These are phyloP conservation scores for Macrobrachium nipponense DNA, from an alignment of 1,140 invertebrate genomes.

Conservation along the genomic window DNA sequence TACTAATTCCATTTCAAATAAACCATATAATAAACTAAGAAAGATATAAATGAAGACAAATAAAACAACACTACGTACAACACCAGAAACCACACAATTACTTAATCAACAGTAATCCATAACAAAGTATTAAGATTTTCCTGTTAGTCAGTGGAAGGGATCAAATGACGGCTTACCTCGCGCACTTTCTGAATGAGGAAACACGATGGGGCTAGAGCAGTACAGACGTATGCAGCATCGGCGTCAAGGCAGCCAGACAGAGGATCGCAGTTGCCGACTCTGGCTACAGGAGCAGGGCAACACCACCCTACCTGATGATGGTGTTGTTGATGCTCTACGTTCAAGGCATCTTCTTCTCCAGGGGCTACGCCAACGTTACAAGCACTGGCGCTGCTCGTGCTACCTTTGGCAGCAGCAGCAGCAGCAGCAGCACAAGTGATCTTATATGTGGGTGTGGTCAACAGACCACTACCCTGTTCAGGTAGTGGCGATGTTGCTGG, in stretches of 20 bases:
- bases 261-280: conserved; percentile 12
- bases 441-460: neutral
- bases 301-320: conserved; percentile 24
- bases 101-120: too few relatives aligned
- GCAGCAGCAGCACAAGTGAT: conserved; percentile 1
- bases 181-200: conserved; percentile 55
- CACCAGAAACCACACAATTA: too few relatives aligned
- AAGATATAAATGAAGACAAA: too few relatives aligned
- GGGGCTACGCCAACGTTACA: neutral
- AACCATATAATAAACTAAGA: too few relatives aligned
- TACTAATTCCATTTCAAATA: too few relatives aligned
- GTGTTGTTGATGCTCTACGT: neutral
- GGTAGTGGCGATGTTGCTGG: conserved; percentile 27
- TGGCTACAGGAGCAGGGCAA: neutral
- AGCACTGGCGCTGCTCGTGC: neutral
- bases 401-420: neutral
- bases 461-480: neutral
- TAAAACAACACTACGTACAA: too few relatives aligned
- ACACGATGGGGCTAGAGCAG: conserved; percentile 47
- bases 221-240: conserved; percentile 49
- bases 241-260: conserved; percentile 47
- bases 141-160: neutral
- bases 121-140: neutral
- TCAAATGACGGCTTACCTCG: neutral
- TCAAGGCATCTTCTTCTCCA: neutral